Conservation (phyloP, 2,113 vertebrate species). For the Bufo bufo region DNA sequence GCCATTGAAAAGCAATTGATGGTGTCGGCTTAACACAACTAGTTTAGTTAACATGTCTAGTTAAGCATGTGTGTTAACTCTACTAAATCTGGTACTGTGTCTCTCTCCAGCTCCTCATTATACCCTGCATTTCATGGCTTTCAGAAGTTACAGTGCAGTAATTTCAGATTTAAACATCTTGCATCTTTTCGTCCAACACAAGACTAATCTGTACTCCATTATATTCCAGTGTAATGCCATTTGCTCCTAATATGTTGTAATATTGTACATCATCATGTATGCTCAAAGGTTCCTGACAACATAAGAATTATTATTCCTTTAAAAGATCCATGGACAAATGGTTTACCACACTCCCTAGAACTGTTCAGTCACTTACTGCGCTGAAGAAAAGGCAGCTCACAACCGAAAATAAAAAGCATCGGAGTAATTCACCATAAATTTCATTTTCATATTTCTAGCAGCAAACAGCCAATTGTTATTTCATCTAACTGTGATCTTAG, state of each 20-base stretch:
- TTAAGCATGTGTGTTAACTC: too few species aligned
- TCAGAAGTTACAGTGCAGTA: too few species aligned
- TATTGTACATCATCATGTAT: not conserved
- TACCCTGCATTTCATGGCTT: not conserved
- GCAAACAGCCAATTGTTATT: not conserved
- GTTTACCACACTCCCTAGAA: not conserved
- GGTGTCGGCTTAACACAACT: too few species aligned
- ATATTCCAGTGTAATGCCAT: not conserved
- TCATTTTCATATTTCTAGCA: not conserved
- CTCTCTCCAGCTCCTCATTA: not conserved
- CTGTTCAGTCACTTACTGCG: not conserved
- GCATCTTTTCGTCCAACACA: not conserved
- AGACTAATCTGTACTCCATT: not conserved
- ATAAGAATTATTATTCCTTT: not conserved
- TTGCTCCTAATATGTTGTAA: not conserved
- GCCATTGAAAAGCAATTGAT: too few species aligned
- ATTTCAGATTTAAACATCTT: not conserved
- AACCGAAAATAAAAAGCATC: not conserved
- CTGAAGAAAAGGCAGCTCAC: not conserved
- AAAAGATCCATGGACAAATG: not conserved
- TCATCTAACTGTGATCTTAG: not conserved
- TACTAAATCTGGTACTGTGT: not conserved
- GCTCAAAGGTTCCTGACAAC: not conserved
- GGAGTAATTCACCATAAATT: not conserved
- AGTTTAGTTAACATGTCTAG: too few species aligned